Evolutionary conservation across 2,113 vertebrate species (phyloP), one percentile per base, ranked within the genome.

Genomic region (Myotis brandtii): DNA sequence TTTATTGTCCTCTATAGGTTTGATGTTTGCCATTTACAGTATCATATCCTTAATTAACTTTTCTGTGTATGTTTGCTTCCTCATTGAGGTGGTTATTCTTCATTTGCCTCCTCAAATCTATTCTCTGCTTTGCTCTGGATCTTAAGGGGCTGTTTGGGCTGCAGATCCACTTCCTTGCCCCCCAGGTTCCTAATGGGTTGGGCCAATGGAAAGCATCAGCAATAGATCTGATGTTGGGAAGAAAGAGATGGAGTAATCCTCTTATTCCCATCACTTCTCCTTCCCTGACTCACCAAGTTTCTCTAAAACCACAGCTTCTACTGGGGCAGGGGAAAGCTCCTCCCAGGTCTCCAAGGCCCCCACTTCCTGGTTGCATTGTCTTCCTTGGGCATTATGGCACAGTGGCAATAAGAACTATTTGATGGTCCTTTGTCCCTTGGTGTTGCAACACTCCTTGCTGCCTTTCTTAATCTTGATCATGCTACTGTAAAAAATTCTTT

Each of bases 81-180:
- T 52, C 21, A 8, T 37, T 79, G 3, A 59, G 37, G n/a, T 83
- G 27, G 32, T 66, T 88, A 34, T 59, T 94, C 59, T 73, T 34
- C 25, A 14, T 46, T 82, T 91, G 32, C 40, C 67, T 79, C 75
- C 50, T 50, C 46, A 34, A 17, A 62, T 72, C 25, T 62, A n/a
- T 67, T 83, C n/a, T 87, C 70, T 72, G 75, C 48, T 64, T 89
- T 95, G 27, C 67, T 97, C n/a, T 94, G 66, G 9, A 13, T 69
- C n/a, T 48, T 52, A 37, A 76, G 14, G 34, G 48, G 7, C 48
- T 52, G 14, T 32, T 20, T 67, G 23, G 80, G n/a, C 12, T 88
- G 5, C 34, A 25, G 8, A 67, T 18, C 37, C 18, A 34, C 10
- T 62, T n/a, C 9, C 70, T 70, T 89, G 37, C 10, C 37, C 21